These are phyloP conservation scores for Drosophila persimilis DNA, from an alignment of 1,140 invertebrate species.

Conservation along the genomic window DNA sequence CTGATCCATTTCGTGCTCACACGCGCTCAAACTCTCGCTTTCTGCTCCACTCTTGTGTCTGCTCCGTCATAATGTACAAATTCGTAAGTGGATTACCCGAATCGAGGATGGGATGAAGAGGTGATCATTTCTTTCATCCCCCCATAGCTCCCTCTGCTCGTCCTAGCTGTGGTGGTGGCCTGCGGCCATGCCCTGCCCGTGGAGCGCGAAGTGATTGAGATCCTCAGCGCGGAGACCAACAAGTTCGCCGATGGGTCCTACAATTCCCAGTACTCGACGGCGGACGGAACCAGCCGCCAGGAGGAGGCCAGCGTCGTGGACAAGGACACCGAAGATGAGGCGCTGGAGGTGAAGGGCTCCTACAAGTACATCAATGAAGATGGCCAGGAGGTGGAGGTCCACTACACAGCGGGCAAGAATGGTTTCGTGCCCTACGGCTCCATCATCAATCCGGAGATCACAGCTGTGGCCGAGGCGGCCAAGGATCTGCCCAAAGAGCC, in stretches of 20 bases:
- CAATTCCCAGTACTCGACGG: conserved; percentile 20
- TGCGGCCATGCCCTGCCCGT: conserved; percentile 25
- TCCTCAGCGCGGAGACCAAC: conserved; percentile 58
- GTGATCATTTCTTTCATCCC: neutral
- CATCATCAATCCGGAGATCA: conserved; percentile 67
- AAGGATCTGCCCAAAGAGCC: conserved; percentile 66
- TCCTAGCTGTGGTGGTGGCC: conserved; percentile 27
- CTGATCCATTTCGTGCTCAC: conserved; percentile 43
- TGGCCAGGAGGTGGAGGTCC: conserved; percentile 65
- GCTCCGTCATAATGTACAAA: conserved; percentile 60
- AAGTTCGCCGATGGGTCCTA: conserved; percentile 61
- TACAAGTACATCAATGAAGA: conserved; percentile 68
- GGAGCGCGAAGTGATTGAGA: conserved; percentile 42
- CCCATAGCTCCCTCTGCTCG: conserved; percentile 52
- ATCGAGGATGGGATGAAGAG: neutral
- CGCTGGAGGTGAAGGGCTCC: conserved; percentile 64
- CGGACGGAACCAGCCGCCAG: conserved; percentile 58
- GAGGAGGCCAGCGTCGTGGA: conserved; percentile 46
- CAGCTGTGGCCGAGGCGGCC: conserved; percentile 63
- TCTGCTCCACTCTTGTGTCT: conserved; percentile 9
- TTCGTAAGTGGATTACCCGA: conserved; percentile 61
- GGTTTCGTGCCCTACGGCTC: conserved; percentile 70
- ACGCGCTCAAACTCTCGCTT: conserved; percentile 70
- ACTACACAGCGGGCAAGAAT: conserved; percentile 75
- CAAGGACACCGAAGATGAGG: conserved; percentile 53